Conservation (phyloP, 2,113 vertebrate species). For the Taurulus bubalis region DNA sequence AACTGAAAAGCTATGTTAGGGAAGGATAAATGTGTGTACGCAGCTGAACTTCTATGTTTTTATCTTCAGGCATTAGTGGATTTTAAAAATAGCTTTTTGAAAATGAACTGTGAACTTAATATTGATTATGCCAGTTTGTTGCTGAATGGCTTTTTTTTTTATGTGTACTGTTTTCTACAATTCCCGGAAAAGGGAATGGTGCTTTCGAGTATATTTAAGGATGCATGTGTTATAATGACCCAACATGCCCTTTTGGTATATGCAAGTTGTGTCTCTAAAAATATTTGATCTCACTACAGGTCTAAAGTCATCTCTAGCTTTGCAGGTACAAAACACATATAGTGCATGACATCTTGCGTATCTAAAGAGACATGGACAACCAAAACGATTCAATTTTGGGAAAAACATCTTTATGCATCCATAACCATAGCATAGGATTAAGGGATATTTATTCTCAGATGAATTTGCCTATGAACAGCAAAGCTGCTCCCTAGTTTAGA, state of each 20-base stretch:
- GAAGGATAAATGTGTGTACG: slow-evolving; percentile 17
- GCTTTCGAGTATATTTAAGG: not conserved
- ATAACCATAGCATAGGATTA: not conserved
- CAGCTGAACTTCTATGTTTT: slow-evolving; percentile 15
- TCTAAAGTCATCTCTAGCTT: not conserved
- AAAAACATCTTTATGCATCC: not conserved
- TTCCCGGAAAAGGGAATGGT: not conserved
- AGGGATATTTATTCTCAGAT: slow-evolving; percentile 5
- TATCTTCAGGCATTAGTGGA: slow-evolving; percentile 13
- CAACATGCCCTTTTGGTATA: not conserved
- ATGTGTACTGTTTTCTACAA: not conserved
- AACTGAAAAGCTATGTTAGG: not conserved
- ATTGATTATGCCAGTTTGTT: not conserved
- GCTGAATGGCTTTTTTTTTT: not conserved
- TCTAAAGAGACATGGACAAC: not conserved
- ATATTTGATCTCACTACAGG: not conserved
- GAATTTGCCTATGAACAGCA: slow-evolving; percentile 31
- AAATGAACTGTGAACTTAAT: not conserved
- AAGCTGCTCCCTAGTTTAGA: slow-evolving; percentile 22
- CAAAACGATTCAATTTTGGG: not conserved
- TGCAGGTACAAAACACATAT: not conserved
- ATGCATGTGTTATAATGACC: too few species aligned
- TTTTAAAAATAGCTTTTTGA: not conserved
- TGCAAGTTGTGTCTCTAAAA: not conserved
- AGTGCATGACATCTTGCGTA: not conserved